Conservation (phyloP, 2,797 vertebrate genomes). For the Sebastes steindachneri region DNA sequence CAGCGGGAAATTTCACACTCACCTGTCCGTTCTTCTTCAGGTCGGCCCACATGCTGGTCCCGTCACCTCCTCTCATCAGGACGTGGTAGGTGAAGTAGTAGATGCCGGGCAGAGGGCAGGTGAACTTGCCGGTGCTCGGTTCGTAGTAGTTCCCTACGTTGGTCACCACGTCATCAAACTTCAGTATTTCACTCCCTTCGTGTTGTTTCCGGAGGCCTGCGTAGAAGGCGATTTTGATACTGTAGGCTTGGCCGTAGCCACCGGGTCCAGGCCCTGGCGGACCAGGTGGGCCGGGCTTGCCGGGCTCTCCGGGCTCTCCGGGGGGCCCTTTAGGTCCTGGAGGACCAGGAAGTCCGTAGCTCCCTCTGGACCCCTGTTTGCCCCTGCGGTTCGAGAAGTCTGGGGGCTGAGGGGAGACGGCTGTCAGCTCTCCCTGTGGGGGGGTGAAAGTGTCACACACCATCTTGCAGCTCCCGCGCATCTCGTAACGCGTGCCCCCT, state of each 20-base stretch:
- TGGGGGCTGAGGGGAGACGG: slow-evolving; percentile 81
- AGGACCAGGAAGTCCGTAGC: slow-evolving; percentile 86
- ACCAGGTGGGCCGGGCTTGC: slow-evolving; percentile 88
- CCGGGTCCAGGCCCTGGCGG: slow-evolving; percentile 87
- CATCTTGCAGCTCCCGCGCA: slow-evolving; percentile 95
- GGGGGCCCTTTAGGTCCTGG: slow-evolving; percentile 87
- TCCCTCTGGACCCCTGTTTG: slow-evolving; percentile 89
- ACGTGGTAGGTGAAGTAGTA: slow-evolving; percentile 96
- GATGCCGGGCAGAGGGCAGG: slow-evolving; percentile 90
- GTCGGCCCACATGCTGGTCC: slow-evolving; percentile 93
- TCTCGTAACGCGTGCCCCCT: slow-evolving; percentile 91
- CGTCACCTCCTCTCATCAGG: slow-evolving; percentile 90
- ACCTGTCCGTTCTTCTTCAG: slow-evolving; percentile 94
- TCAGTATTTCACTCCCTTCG: slow-evolving; percentile 90
- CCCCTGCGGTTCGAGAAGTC: slow-evolving; percentile 85
- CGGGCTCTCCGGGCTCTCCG: slow-evolving; percentile 87
- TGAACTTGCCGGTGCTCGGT: slow-evolving; percentile 93
- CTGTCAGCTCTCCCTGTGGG: slow-evolving; percentile 81
- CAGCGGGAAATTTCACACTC: slow-evolving; percentile 47
- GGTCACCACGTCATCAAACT: slow-evolving; percentile 94
- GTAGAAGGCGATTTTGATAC: slow-evolving; percentile 93
- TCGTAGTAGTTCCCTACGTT: slow-evolving; percentile 95
- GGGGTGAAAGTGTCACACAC: slow-evolving; percentile 91
- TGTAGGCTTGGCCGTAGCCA: slow-evolving; percentile 88
- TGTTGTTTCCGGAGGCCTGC: slow-evolving; percentile 90